Conservation (phyloP, 1,140 invertebrate species). For the Glomeris maerens region DNA sequence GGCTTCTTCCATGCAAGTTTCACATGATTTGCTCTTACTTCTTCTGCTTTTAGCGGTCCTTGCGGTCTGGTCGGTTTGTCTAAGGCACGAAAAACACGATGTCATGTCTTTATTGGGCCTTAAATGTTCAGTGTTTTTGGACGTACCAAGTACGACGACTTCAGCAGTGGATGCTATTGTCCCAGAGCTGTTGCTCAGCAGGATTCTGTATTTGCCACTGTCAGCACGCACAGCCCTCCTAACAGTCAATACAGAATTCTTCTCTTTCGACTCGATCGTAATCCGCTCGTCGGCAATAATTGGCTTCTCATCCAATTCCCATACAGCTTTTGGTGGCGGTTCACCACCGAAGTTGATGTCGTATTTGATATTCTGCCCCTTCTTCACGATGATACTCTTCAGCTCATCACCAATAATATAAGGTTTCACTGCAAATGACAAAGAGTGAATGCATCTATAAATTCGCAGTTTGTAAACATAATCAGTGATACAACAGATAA, state of each 20-base stretch:
- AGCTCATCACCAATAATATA: slow-evolving; percentile 77
- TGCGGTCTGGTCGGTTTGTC: slow-evolving; percentile 72
- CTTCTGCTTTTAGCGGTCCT: slow-evolving; percentile 70
- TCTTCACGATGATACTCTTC: slow-evolving; percentile 76
- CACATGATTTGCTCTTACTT: slow-evolving; percentile 78
- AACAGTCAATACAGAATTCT: slow-evolving; percentile 79
- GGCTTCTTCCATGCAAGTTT: slow-evolving; percentile 91
- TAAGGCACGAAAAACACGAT: slow-evolving; percentile 21
- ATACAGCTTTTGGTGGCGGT: slow-evolving; percentile 78
- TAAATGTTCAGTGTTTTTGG: no score
- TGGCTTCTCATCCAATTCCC: slow-evolving; percentile 60
- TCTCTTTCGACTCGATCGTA: slow-evolving; percentile 41
- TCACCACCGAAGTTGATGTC: slow-evolving; percentile 91
- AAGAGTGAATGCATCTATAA: slow-evolving; percentile 2
- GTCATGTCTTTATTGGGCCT: no score
- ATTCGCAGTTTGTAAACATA: not conserved
- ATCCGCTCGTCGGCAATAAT: slow-evolving; percentile 44
- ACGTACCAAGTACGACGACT: slow-evolving; percentile 67
- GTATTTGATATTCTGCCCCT: slow-evolving; percentile 79
- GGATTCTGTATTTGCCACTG: slow-evolving; percentile 77
- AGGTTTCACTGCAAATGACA: slow-evolving; percentile 53
- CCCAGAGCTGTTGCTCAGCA: slow-evolving; percentile 69
- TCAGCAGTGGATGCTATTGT: slow-evolving; percentile 65
- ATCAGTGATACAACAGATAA: no score
- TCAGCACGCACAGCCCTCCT: slow-evolving; percentile 69